Base-by-base conservation (phyloP, 2,888 invertebrate species). In the Drosophila austrosaltans region DNA sequence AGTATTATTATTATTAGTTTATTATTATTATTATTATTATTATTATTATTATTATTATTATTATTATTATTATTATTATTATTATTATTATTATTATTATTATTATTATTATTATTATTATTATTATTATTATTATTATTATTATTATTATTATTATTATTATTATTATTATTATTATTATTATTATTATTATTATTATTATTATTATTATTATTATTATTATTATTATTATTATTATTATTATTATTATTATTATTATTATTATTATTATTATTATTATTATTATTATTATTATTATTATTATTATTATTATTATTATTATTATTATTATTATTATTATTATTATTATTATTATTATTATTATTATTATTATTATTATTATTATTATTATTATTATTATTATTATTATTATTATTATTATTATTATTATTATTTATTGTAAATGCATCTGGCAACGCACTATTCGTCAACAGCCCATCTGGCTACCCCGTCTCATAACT, bases 1-100 rank as follows among this genome's bases (percentile, higher is more conserved):
- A 44, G 7, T 44, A 44, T 44, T 12, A 44, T 44, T 44, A 44
- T n/a, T n/a, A n/a, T n/a, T n/a, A n/a, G n/a, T n/a, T n/a, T n/a
- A n/a, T n/a, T n/a, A n/a, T n/a, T n/a, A n/a, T n/a, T n/a, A n/a
- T n/a, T n/a, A n/a, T n/a, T n/a, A n/a, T n/a, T n/a, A n/a, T n/a
- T n/a, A n/a, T 39, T 8, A 39, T 39, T 44, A 44, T 44, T 12
- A 44, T 44, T 44, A 44, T 44, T 8, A 44, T 44, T 44, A 44
- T 44, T 12, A 44, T 44, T 44, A 44, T 44, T 4, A n/a, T 44
- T 16, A 44, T 44, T 44, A 44, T 44, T 12, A 44, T 44, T 39
- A 39, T n/a, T 12, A 44, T 44, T 44, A 44, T 44, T 12, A 44
- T 44, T 44, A 44, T 44, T 4, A n/a, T n/a, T 44, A 44, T 44